Base-by-base conservation (phyloP, 2,113 vertebrate genomes). In the Willisornis vidua region DNA sequence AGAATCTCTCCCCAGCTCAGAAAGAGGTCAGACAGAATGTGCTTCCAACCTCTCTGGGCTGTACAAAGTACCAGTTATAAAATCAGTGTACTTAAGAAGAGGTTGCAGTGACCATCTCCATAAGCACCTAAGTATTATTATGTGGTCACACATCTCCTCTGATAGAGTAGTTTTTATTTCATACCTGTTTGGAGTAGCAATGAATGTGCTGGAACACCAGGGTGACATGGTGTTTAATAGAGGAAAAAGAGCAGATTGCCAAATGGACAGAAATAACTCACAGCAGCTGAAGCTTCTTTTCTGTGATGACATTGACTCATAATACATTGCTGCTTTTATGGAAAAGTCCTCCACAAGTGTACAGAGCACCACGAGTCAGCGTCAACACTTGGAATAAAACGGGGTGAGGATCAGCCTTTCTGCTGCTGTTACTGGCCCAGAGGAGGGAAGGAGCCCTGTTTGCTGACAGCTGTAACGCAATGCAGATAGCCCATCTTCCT, bases 301-400 rank as follows among this genome's bases (percentile, higher is more conserved):
- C 54, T 81, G 20, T 59, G 71, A 41, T 79, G 48, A 29, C 35
- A 67, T 78, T 67, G 48, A 70, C 51, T 58, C 62, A 26, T 43
- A 70, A 78, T 17, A 57, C 10, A 46, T 43, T 7, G n/a, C 62
- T 58, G 70, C 23, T 62, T 75, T 65, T 33, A 75, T 1, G 19
- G 67, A 82, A 93, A 70, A 51, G 55, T 95, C 85, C 48, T 48
- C 81, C 77, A 67, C 70, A 61, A 68, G 81, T 62, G 72, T 39
- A 1, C 35, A 63, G 57, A 79, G 52, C 61, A 2, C 48, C 10
- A 3, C 20, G 70, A 82, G 39, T 52, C 83, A 65, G 63, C 1
- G 0, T 9, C 74, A 41, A 22, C 2, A 1, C 71, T 91, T 0
- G 1, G 37, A 65, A 61, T 10, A 35, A 68, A 75, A 22, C 11